Evolutionary conservation across 2,113 vertebrate genomes (phyloP).

Genomic region (Cryptoleucopteryx plumbea): DNA sequence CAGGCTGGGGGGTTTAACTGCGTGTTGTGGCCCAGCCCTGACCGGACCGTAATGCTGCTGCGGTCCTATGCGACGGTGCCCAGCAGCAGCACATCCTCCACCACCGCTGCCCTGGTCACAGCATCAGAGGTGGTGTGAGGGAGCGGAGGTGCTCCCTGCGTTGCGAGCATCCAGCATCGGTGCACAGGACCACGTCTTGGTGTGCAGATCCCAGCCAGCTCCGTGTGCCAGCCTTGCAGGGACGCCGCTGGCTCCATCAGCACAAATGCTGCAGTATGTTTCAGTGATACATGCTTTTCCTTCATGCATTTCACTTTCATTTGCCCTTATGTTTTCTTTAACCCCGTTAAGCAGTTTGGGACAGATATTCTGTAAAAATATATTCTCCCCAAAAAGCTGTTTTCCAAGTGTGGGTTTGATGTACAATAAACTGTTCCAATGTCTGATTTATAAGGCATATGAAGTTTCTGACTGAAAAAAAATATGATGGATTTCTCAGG

Average conservation of each 20-base stretch:
- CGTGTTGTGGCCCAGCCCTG: not conserved
- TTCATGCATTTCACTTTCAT: not conserved
- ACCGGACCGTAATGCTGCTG: not conserved
- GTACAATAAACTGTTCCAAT: not conserved
- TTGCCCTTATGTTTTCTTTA: not conserved
- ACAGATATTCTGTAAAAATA: not conserved
- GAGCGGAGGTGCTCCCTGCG: not conserved
- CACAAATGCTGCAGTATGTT: fast-evolving
- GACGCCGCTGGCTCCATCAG: not conserved
- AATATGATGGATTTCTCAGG: constrained; percentile 33
- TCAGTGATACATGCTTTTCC: fast-evolving
- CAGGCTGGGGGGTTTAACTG: not conserved
- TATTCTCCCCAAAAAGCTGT: not conserved
- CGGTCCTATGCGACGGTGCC: not conserved
- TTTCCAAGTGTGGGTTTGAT: not conserved
- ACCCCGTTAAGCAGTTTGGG: not conserved
- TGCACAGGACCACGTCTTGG: not conserved
- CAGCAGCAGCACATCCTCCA: not conserved
- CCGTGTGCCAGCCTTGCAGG: not conserved
- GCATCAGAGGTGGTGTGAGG: not conserved
- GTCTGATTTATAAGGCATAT: constrained; percentile 41
- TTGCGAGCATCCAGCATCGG: too few relatives aligned
- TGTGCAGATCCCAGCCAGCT: not conserved
- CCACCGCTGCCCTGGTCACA: not conserved
- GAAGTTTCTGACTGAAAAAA: constrained; percentile 19